These are phyloP conservation scores for Mustelus asterias DNA, from an alignment of 2,113 vertebrate genomes.

Conservation along the genomic window DNA sequence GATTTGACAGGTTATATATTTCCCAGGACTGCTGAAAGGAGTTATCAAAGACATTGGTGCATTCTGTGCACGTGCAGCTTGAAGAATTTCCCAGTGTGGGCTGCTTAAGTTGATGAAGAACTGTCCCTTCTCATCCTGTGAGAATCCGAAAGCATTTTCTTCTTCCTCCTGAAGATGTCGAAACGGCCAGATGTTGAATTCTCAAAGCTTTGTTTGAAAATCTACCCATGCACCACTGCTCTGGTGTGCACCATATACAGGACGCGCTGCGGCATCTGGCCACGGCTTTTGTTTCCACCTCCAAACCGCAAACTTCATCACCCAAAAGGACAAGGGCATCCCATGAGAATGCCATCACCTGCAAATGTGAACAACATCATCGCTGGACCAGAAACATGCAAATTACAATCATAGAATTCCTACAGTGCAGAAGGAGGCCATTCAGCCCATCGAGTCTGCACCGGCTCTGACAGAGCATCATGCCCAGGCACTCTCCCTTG, in stretches of 20 bases:
- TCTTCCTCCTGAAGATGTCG: not conserved
- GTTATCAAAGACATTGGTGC: not conserved
- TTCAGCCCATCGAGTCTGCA: too few relatives aligned
- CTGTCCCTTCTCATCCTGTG: not conserved
- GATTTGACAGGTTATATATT: slow-evolving; percentile 1
- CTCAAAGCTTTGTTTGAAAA: not conserved
- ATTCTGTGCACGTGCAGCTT: not conserved
- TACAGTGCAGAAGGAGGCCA: too few relatives aligned
- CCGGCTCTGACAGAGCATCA: too few relatives aligned
- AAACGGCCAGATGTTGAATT: not conserved
- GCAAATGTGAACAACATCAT: not conserved
- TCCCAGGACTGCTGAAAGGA: not conserved
- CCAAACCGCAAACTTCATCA: not conserved
- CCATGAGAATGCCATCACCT: not conserved
- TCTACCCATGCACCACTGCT: not conserved
- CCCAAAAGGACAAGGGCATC: not conserved
- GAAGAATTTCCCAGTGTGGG: not conserved
- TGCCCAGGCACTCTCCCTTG: too few relatives aligned
- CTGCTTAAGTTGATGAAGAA: not conserved
- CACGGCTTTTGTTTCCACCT: not conserved
- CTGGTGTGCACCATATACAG: not conserved
- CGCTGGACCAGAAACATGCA: not conserved
- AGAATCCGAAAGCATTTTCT: not conserved
- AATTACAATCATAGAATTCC: too few relatives aligned
- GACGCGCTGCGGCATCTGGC: not conserved